phyloP scores from a whole-genome alignment of 2,797 vertebrate genomes.

The Amniataba percoides region DNA sequence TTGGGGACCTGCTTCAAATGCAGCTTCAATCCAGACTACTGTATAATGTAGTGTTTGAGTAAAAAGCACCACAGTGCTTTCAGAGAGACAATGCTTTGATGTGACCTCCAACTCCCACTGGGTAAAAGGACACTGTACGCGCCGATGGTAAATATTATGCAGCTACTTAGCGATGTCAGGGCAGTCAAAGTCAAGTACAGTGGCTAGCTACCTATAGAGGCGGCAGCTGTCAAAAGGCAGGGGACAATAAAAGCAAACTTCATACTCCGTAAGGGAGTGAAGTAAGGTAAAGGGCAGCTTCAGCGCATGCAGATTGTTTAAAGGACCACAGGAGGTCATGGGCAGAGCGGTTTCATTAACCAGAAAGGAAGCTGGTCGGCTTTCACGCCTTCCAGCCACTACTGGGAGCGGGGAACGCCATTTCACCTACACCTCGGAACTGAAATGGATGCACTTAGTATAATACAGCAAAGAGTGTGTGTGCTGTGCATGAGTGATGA shows the following conservation, averaged over 20 bases:
- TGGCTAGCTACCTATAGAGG: slow-evolving; percentile 6
- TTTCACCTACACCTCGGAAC: slow-evolving; percentile 26
- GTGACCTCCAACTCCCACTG: slow-evolving; percentile 49
- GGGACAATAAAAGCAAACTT: slow-evolving; percentile 27
- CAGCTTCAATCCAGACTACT: slow-evolving; percentile 23
- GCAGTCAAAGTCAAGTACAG: slow-evolving; percentile 53
- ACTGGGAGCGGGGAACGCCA: slow-evolving; percentile 27
- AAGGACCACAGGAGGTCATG: slow-evolving; percentile 19
- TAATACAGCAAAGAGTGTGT: slow-evolving; percentile 48
- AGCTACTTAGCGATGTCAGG: slow-evolving; percentile 56
- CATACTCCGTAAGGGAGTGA: background rate
- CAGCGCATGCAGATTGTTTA: slow-evolving; percentile 36
- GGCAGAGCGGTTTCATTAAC: slow-evolving; percentile 58
- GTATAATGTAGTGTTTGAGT: slow-evolving; percentile 28
- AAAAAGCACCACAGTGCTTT: slow-evolving; percentile 10
- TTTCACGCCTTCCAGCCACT: slow-evolving; percentile 21
- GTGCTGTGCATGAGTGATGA: slow-evolving; percentile 28
- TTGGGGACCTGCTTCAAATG: slow-evolving; percentile 27
- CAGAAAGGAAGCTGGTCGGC: slow-evolving; percentile 27
- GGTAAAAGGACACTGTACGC: slow-evolving; percentile 32
- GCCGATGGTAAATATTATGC: slow-evolving; percentile 48
- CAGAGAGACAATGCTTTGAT: slow-evolving; percentile 25
- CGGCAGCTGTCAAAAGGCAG: slow-evolving; percentile 39
- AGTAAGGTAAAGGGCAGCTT: slow-evolving; percentile 13
- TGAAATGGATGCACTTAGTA: slow-evolving; percentile 65